A percentile compares a stretch with the other conserved stretches of the same genome.
phyloP scores from a whole-genome alignment of 2,888 invertebrate species.

The Plebejus argus region DNA sequence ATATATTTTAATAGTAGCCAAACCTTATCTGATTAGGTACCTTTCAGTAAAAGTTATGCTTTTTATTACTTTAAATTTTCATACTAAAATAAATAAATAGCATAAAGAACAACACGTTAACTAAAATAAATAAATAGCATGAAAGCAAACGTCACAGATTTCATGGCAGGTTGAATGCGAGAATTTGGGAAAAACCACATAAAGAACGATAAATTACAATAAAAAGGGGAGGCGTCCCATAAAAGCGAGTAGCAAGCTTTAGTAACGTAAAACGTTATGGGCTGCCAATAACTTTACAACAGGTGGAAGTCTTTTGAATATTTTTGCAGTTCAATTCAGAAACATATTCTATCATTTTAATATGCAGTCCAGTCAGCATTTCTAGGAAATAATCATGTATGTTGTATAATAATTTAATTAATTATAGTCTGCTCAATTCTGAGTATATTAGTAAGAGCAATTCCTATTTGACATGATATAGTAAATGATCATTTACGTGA shows the following conservation, averaged over 20 bases:
- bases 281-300: neutral
- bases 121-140: neutral
- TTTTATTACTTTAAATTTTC: neutral
- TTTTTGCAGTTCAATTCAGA: neutral
- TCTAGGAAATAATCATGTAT: neutral
- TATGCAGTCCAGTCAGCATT: neutral
- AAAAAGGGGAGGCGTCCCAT: neutral
- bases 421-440: too few relatives aligned
- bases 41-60: neutral
- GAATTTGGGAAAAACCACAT: neutral
- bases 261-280: conserved; percentile 8
- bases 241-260: conserved; percentile 2
- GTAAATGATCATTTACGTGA: neutral
- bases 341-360: neutral
- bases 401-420: neutral
- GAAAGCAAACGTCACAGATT: neutral
- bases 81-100: neutral
- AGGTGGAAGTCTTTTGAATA: neutral
- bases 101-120: neutral
- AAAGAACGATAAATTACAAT: conserved; percentile 1
- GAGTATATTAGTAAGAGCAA: neutral
- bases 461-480: neutral
- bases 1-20: neutral
- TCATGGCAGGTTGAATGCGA: neutral
- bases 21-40: neutral